phyloP scores from a whole-genome alignment of 2,888 invertebrate species.

The Nemapogon koenigi region DNA sequence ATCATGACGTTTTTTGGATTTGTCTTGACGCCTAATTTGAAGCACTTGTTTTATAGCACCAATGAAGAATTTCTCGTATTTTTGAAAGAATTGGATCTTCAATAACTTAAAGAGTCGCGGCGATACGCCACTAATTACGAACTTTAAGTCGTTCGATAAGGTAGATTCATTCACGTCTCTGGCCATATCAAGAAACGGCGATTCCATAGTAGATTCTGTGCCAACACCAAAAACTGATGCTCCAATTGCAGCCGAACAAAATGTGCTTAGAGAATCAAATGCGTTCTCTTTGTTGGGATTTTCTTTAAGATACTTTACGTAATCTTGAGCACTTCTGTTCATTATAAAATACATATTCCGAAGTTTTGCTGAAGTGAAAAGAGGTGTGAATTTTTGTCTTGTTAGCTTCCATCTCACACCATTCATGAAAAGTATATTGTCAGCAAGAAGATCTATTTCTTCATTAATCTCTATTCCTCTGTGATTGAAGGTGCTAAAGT shows the following conservation, averaged over 20 bases:
- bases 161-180: conserved; percentile 26
- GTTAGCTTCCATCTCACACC: conserved; percentile 41
- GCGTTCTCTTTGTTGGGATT: conserved; percentile 16
- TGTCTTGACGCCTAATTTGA: conserved; percentile 22
- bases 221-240: conserved; percentile 24
- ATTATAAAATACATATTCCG: conserved; percentile 45
- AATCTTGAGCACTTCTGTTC: conserved; percentile 33
- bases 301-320: conserved; percentile 26
- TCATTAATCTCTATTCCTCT: conserved; percentile 3
- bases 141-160: conserved; percentile 19
- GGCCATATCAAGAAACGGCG: conserved; percentile 24
- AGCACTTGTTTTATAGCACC: conserved; percentile 32
- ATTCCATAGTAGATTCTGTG: conserved; percentile 19
- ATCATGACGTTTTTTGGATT: conserved; percentile 26
- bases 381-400: conserved; percentile 41
- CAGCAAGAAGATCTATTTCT: conserved; percentile 27
- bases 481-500: conserved; percentile 6
- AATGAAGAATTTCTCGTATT: conserved; percentile 34
- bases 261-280: conserved; percentile 1
- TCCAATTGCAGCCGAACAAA: conserved; percentile 15
- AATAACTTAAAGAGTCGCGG: conserved; percentile 27
- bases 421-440: conserved; percentile 34
- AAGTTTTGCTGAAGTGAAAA: conserved; percentile 37
- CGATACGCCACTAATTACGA: conserved; percentile 21
- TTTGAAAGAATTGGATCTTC: conserved; percentile 29